Evolutionary conservation across 2,888 invertebrate genomes (phyloP).

Genomic region (Idaea aversata): DNA sequence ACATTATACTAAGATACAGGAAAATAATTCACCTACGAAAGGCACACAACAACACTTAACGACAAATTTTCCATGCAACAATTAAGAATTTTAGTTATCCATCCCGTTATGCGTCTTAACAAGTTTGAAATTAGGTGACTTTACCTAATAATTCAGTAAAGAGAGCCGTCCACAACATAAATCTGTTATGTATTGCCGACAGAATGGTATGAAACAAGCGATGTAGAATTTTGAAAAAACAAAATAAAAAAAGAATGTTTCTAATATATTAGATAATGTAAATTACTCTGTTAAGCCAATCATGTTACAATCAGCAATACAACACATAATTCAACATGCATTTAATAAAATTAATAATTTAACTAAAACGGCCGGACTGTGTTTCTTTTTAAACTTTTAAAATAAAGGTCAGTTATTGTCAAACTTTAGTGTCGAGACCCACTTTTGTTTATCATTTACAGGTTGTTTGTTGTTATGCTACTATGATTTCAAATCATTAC

Average conservation of each 20-base stretch:
- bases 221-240: constrained; percentile 59
- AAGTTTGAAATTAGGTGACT: too few species aligned
- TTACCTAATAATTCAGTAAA: neutral
- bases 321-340: constrained; percentile 38
- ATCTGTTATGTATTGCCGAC: constrained; percentile 71
- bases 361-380: constrained; percentile 9
- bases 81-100: too few species aligned
- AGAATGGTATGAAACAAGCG: constrained; percentile 57
- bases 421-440: neutral
- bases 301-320: constrained; percentile 68
- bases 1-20: too few species aligned
- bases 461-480: constrained; percentile 8
- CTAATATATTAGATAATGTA: constrained; percentile 19
- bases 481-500: too few species aligned
- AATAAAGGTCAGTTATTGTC: neutral
- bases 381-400: neutral
- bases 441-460: constrained; percentile 2
- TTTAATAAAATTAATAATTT: constrained; percentile 18
- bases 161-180: constrained; percentile 39
- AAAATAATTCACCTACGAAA: too few species aligned
- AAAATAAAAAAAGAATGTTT: constrained; percentile 16
- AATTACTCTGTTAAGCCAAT: constrained; percentile 53
- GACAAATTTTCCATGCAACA: too few species aligned
- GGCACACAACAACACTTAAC: too few species aligned
- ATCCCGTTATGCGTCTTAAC: too few species aligned